These are phyloP conservation scores for Tridacna crocea DNA, from an alignment of 2,888 invertebrate species.

Conservation along the genomic window DNA sequence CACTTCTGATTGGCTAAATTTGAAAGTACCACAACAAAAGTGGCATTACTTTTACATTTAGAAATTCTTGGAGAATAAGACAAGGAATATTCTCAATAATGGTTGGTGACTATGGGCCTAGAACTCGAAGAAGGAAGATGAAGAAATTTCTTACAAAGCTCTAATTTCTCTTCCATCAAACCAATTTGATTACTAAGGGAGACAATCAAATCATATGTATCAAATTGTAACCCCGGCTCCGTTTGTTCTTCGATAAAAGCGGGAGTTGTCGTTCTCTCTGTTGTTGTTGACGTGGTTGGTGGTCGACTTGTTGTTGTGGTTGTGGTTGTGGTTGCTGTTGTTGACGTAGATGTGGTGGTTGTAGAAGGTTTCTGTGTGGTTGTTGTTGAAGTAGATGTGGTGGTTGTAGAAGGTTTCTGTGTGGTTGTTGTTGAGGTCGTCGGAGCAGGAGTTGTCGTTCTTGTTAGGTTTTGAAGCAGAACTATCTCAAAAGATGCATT, in stretches of 20 bases:
- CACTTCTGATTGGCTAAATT: background rate
- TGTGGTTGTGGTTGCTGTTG: constrained; percentile 19
- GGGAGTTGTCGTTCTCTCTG: background rate
- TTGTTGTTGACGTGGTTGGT: background rate
- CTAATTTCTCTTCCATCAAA: constrained; percentile 70
- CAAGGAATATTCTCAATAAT: background rate
- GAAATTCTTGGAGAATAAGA: no score
- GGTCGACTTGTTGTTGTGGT: constrained; percentile 17
- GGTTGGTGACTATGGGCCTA: background rate
- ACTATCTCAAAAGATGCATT: constrained; percentile 24
- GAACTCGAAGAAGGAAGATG: background rate
- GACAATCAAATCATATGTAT: constrained; percentile 59
- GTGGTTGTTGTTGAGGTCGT: background rate
- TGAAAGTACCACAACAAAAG: no score
- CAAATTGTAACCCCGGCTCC: constrained; percentile 27
- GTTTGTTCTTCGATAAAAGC: background rate
- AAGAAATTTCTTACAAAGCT: constrained; percentile 64
- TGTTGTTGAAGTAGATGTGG: constrained; percentile 8
- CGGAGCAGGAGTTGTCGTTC: constrained; percentile 14
- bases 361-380: constrained; percentile 6
- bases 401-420: background rate
- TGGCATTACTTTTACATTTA: no score
- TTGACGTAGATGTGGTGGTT: constrained; percentile 18
- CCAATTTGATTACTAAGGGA: constrained; percentile 73
- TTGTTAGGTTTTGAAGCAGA: constrained; percentile 31